phyloP scores from a whole-genome alignment of 2,888 invertebrate species.

The Orthosia cruda region DNA sequence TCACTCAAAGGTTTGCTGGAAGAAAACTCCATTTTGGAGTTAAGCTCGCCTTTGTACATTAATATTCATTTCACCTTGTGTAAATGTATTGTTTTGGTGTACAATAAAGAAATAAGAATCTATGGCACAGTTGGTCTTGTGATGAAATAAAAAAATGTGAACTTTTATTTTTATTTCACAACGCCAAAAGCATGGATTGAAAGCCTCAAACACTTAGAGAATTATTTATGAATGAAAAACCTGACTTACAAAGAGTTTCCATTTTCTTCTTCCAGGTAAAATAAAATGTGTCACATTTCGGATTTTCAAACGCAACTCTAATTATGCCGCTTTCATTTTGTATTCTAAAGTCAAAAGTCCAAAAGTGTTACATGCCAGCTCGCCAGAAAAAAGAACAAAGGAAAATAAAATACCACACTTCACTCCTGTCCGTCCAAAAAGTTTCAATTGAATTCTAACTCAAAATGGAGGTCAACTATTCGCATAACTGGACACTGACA shows the following conservation, averaged over 20 bases:
- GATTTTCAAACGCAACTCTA: constrained; percentile 6
- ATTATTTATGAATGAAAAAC: not conserved
- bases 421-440: constrained; percentile 40
- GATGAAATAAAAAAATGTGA: not conserved
- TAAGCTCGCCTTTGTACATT: too few relatives aligned
- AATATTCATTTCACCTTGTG: too few relatives aligned
- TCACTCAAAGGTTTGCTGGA: too few relatives aligned
- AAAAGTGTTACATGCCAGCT: constrained; percentile 19
- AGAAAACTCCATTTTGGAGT: too few relatives aligned
- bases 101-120: too few relatives aligned
- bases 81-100: too few relatives aligned
- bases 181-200: not conserved
- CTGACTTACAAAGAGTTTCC: not conserved
- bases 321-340: constrained; percentile 17
- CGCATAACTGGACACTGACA: constrained; percentile 52
- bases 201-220: not conserved
- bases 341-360: constrained; percentile 24
- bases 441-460: constrained; percentile 49
- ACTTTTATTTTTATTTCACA: not conserved
- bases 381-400: constrained; percentile 21
- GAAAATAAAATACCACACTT: constrained; percentile 40
- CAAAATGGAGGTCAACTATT: constrained; percentile 58
- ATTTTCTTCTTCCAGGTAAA: constrained; percentile 19
- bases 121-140: not conserved
- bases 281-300: constrained; percentile 13